phyloP scores from a whole-genome alignment of 2,888 invertebrate species.

The Germaria angustata region DNA sequence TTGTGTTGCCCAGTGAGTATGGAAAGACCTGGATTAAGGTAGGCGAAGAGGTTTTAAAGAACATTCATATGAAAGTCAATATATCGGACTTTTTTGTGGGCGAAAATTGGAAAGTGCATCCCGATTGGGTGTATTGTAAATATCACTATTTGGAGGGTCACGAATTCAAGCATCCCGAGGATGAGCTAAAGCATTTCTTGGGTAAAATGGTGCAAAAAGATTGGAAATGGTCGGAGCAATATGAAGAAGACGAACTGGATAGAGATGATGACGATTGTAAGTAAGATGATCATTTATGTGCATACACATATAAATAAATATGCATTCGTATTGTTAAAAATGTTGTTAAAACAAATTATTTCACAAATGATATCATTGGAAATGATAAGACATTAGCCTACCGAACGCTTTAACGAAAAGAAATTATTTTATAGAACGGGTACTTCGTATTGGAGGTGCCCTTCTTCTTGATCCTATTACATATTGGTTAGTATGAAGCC shows the following conservation, averaged over 20 bases:
- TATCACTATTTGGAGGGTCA: constrained; percentile 91
- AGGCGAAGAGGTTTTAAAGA: constrained; percentile 87
- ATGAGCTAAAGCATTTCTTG: constrained; percentile 88
- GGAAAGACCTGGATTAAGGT: constrained; percentile 84
- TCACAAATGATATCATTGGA: too few species aligned
- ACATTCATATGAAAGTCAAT: constrained; percentile 85
- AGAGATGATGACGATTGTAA: constrained; percentile 76
- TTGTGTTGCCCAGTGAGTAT: constrained; percentile 90
- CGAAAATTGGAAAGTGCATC: constrained; percentile 89
- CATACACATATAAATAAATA: not conserved
- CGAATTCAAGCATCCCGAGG: constrained; percentile 87
- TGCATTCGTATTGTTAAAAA: too few species aligned
- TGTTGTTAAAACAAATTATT: too few species aligned
- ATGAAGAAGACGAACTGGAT: constrained; percentile 78
- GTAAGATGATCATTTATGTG: constrained; percentile 57
- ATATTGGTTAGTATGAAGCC: too few species aligned
- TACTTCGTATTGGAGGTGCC: too few species aligned
- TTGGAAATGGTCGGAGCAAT: constrained; percentile 85
- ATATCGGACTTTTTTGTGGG: constrained; percentile 88
- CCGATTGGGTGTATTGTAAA: constrained; percentile 94
- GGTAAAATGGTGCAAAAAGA: constrained; percentile 83
- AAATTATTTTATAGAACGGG: too few species aligned
- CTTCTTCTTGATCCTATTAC: too few species aligned
- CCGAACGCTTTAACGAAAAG: too few species aligned
- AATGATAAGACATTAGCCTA: too few species aligned